Evolutionary conservation across 2,888 invertebrate species (phyloP).

Genomic region (Rhorus exstirpatorius): DNA sequence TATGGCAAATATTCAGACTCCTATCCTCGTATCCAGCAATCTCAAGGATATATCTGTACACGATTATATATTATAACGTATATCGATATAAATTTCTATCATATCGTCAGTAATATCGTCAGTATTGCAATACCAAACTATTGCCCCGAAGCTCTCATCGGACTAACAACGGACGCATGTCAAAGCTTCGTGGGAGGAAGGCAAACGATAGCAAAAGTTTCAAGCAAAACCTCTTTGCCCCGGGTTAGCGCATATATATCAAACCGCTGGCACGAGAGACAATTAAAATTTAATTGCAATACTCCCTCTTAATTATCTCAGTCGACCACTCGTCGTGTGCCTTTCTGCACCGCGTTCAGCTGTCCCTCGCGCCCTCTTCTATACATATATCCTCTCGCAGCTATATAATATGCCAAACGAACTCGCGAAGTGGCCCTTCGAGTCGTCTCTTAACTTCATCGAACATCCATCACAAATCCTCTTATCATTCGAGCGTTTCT

Average conservation of each 20-base stretch:
- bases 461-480: background rate
- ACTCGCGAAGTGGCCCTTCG: slow-evolving; percentile 32
- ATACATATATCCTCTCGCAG: slow-evolving; percentile 2
- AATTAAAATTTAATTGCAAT: slow-evolving; percentile 71
- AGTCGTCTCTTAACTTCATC: slow-evolving; percentile 30
- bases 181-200: background rate
- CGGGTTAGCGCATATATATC: slow-evolving; percentile 15
- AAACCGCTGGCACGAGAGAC: slow-evolving; percentile 46
- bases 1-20: background rate
- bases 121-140: slow-evolving; percentile 41
- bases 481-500: background rate
- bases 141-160: slow-evolving; percentile 52
- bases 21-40: slow-evolving; percentile 9
- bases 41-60: background rate
- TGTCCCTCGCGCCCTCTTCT: slow-evolving; percentile 9
- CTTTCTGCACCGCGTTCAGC: slow-evolving; percentile 34
- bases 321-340: slow-evolving; percentile 40
- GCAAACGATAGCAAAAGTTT: slow-evolving; percentile 21
- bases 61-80: background rate
- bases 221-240: background rate
- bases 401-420: slow-evolving; percentile 12
- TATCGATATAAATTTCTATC: slow-evolving; percentile 2
- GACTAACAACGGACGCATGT: slow-evolving; percentile 48
- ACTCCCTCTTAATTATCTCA: slow-evolving; percentile 68
- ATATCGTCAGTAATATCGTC: slow-evolving; percentile 27